Conservation (phyloP, 2,888 invertebrate species). For the Myopa tessellatipennis region DNA sequence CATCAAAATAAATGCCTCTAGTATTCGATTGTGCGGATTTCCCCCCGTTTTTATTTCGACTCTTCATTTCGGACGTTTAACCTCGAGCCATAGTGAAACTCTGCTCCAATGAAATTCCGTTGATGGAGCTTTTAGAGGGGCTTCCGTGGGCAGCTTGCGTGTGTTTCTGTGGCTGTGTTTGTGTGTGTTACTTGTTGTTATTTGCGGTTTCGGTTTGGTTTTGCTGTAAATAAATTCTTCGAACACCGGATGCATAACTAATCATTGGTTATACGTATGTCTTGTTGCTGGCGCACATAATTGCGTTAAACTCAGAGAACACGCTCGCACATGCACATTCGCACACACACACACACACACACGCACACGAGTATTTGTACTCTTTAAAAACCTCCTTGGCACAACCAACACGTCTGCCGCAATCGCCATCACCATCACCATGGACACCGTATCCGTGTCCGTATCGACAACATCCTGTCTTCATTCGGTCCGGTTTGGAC, state of each 20-base stretch:
- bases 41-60: no score
- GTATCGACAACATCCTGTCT: not conserved
- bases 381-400: not conserved
- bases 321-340: not conserved
- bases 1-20: no score
- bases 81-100: no score
- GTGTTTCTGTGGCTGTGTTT: no score
- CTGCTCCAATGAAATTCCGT: no score
- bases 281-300: not conserved
- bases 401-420: constrained; percentile 1
- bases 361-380: not conserved
- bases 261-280: not conserved
- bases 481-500: not conserved
- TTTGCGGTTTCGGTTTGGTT: no score
- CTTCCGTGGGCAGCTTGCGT: no score
- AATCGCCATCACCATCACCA: not conserved
- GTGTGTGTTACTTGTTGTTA: no score
- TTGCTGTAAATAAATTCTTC: not conserved
- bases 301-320: not conserved
- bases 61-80: no score
- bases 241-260: constrained; percentile 3
- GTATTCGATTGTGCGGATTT: no score
- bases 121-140: no score
- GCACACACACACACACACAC: not conserved
- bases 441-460: not conserved